Conservation (phyloP, 2,888 invertebrate genomes). For the Orchesellides sinensis region DNA sequence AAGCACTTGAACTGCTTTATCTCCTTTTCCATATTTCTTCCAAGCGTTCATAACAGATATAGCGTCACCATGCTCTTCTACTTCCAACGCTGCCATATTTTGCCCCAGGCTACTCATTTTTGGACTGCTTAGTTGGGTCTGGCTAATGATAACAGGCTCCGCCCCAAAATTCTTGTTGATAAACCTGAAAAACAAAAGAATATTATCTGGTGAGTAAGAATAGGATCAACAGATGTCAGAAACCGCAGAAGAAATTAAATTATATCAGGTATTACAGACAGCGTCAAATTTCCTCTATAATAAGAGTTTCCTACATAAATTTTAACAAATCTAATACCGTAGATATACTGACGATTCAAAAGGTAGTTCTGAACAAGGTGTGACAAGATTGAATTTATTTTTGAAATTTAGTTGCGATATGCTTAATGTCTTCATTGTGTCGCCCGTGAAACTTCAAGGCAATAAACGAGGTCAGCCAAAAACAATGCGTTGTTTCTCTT, state of each 20-base stretch:
- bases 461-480: no score
- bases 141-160: constrained; percentile 62
- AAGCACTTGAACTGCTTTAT: constrained; percentile 90
- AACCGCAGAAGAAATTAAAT: no score
- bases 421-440: constrained; percentile 56
- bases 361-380: constrained; percentile 36
- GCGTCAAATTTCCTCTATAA: no score
- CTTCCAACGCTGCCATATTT: constrained; percentile 57
- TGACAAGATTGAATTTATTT: constrained; percentile 46
- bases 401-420: constrained; percentile 51
- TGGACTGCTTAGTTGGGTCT: constrained; percentile 12
- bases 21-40: constrained; percentile 93
- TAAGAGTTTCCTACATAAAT: no score
- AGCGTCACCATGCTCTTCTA: constrained; percentile 78
- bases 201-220: not conserved
- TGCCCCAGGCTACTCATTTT: constrained; percentile 17
- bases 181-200: constrained; percentile 66
- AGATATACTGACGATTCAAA: constrained; percentile 56
- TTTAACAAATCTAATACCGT: constrained; percentile 16
- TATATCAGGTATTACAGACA: no score
- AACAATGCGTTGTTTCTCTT: no score
- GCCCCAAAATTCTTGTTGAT: constrained; percentile 73
- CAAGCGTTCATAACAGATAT: constrained; percentile 92
- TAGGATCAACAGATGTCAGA: no score
- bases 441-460: no score